Base-by-base conservation (phyloP, 1,140 invertebrate genomes). In the Neodiprion lecontei region DNA sequence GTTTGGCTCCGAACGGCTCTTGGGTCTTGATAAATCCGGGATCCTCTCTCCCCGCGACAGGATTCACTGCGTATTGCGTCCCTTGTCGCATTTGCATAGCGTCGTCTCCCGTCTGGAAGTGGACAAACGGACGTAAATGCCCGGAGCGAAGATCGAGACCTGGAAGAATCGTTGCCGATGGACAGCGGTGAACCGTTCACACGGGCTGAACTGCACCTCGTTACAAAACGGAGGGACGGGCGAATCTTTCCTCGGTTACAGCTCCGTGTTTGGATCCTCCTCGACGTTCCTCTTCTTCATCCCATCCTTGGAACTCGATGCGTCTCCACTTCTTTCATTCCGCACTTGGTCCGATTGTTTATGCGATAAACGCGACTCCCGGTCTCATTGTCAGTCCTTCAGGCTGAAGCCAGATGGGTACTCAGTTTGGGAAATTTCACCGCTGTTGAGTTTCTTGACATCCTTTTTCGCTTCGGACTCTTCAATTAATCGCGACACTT, bases 121-220 rank as follows among this genome's bases (percentile, higher is more conserved):
- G 5, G 53, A 61, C 53, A 61, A 61, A 61, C 53, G 28, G 28
- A 40, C 28, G 28, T 5, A 61, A 61, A 61, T 61, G n/a, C 53
- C 53, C n/a, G 28, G 28, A 40, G 28, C 53, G 53, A 61, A 17
- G 53, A 12, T 61, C 11, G 11, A 61, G 53, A 9, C 28, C n/a
- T 61, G 53, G 5, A 14, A 61, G n/a, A 17, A 17, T 12, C 53
- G n/a, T 17, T 17, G 53, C 53, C 53, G 53, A 61, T 61, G 53
- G 53, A 61, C 53, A 61, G 53, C 53, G 53, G 53, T 61, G 53
- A 61, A 61, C 53, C 5, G 53, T 61, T 61, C 53, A 61, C 53
- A 61, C 53, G 53, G 53, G 53, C 53, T 5, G 53, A 61, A 61
- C 53, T 61, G 53, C n/a, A 61, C 53, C 53, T 61, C 53, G 53